A percentile compares a stretch with the other conserved stretches of the same genome.
These are phyloP conservation scores for Tenthredo mesomela DNA, from an alignment of 2,888 invertebrate genomes.

Conservation along the genomic window DNA sequence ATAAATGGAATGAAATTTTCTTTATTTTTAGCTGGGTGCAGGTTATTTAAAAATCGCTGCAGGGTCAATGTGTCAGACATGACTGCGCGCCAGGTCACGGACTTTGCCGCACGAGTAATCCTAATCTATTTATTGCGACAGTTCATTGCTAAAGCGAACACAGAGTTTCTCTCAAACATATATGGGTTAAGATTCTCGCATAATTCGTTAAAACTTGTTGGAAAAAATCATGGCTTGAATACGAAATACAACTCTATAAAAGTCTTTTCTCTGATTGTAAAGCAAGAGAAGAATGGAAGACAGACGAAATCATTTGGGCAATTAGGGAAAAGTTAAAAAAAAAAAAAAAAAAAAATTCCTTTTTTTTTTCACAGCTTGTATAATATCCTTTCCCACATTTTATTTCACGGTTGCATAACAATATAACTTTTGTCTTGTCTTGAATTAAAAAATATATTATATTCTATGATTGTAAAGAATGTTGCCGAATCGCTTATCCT, in stretches of 20 bases:
- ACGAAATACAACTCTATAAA: background rate
- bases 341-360: background rate
- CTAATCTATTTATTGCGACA: background rate
- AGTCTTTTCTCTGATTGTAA: background rate
- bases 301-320: background rate
- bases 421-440: background rate
- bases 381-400: background rate
- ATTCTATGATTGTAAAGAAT: too few species aligned
- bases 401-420: background rate
- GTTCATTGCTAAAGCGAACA: background rate
- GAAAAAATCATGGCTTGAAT: background rate
- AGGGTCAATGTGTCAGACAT: background rate
- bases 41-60: background rate
- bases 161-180: background rate
- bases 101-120: background rate
- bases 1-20: background rate
- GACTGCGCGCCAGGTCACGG: background rate
- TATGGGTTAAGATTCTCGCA: constrained; percentile 4
- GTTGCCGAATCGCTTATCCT: too few species aligned
- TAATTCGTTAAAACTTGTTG: background rate
- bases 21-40: background rate
- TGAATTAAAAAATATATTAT: too few species aligned
- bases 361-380: background rate
- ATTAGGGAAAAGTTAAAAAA: background rate
- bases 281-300: background rate